phyloP scores from a whole-genome alignment of 2,797 vertebrate genomes.

The Pangasius larnaudii region DNA sequence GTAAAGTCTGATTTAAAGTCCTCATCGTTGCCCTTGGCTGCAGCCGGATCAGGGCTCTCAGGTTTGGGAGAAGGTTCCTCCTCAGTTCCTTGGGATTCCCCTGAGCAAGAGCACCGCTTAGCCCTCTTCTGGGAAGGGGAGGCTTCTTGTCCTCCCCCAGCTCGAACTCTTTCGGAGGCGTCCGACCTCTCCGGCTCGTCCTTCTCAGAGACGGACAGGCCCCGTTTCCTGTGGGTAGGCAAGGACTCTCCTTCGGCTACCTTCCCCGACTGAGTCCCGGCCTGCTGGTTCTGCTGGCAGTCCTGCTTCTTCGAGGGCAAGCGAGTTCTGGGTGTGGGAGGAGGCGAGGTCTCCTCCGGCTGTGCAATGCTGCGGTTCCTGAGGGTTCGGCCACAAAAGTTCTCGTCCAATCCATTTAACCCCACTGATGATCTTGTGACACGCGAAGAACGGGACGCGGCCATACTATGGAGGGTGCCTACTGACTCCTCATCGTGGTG shows the following conservation, averaged over 20 bases:
- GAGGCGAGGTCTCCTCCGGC: conserved; percentile 88
- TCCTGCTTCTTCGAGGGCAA: conserved; percentile 97
- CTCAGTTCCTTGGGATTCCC: conserved; percentile 84
- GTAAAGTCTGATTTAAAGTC: conserved; percentile 54
- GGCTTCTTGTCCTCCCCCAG: conserved; percentile 67
- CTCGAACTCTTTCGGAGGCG: conserved; percentile 79
- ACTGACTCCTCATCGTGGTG: conserved; percentile 94
- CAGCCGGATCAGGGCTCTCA: conserved; percentile 78
- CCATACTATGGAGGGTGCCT: conserved; percentile 98
- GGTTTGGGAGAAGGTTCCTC: conserved; percentile 79
- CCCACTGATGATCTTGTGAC: conserved; percentile 99
- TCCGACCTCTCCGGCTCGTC: conserved; percentile 85
- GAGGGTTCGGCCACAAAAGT: conserved; percentile 98
- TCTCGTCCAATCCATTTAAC: conserved; percentile 99
- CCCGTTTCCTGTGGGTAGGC: conserved; percentile 88
- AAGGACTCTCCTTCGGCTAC: conserved; percentile 83
- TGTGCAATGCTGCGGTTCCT: conserved; percentile 99
- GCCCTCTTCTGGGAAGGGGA: conserved; percentile 89
- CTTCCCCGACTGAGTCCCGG: conserved; percentile 76
- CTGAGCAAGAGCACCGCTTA: conserved; percentile 88
- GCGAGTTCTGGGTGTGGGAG: conserved; percentile 87
- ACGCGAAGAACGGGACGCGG: conserved; percentile 98
- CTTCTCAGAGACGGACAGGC: conserved; percentile 87
- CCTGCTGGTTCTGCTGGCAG: conserved; percentile 72
- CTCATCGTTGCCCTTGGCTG: conserved; percentile 80